phyloP scores from a whole-genome alignment of 2,888 invertebrate species.

The Eupithecia abbreviata region DNA sequence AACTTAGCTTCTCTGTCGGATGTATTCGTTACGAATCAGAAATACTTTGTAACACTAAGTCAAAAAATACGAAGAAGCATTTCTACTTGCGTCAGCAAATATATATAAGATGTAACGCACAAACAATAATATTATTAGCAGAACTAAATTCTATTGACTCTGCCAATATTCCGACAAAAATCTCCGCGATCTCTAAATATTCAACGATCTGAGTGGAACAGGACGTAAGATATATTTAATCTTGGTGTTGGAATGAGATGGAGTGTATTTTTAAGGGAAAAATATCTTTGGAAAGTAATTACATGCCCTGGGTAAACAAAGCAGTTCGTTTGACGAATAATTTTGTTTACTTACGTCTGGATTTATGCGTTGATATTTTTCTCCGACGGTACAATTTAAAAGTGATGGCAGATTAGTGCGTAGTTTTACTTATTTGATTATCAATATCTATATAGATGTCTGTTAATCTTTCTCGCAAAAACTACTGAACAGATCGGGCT shows the following conservation, averaged over 20 bases:
- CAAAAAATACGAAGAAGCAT: not conserved
- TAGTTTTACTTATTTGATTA: too few relatives aligned
- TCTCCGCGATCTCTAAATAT: constrained; percentile 33
- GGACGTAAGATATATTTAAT: constrained; percentile 20
- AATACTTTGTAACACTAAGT: not conserved
- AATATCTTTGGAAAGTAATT: constrained; percentile 51
- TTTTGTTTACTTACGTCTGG: constrained; percentile 65
- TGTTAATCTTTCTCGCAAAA: too few relatives aligned
- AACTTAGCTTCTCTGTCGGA: too few relatives aligned
- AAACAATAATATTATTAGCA: constrained; percentile 26
- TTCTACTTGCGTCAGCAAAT: constrained; percentile 10
- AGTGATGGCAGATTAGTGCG: constrained; percentile 15
- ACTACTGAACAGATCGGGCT: too few relatives aligned
- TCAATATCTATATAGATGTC: too few relatives aligned
- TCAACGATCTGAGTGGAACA: constrained; percentile 31
- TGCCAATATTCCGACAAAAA: constrained; percentile 28
- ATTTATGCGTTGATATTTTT: constrained; percentile 59
- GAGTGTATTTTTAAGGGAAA: constrained; percentile 36
- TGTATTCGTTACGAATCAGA: not conserved
- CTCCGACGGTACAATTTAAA: constrained; percentile 38
- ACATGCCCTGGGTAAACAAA: constrained; percentile 58
- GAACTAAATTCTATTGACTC: constrained; percentile 29
- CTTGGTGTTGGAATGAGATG: constrained; percentile 19
- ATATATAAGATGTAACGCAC: constrained; percentile 14
- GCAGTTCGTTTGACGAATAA: constrained; percentile 65